Conservation (phyloP, 2,797 vertebrate species). For the Cetoscarus ocellatus region DNA sequence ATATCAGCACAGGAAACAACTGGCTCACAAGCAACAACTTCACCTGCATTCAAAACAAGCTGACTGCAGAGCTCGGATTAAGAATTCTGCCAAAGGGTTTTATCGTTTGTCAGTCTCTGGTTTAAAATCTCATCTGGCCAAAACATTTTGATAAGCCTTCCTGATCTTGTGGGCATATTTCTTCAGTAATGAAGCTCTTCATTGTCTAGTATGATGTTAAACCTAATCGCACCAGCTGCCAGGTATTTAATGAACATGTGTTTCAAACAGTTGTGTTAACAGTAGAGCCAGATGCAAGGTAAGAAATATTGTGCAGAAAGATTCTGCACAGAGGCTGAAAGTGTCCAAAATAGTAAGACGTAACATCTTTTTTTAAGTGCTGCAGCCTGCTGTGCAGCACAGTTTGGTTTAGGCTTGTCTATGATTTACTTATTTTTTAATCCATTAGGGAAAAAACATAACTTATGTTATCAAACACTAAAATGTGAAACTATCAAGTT, state of each 20-base stretch:
- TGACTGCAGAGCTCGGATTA: conserved; percentile 11
- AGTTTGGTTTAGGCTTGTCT: too few species aligned
- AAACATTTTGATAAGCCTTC: conserved; percentile 28
- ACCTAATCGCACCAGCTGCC: conserved; percentile 1
- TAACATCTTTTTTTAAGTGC: too few species aligned
- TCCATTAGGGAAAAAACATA: too few species aligned
- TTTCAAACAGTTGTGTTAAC: conserved; percentile 3
- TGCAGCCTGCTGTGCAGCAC: too few species aligned
- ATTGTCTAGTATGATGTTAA: conserved; percentile 1
- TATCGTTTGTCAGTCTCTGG: conserved; percentile 11
- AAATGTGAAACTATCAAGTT: too few species aligned
- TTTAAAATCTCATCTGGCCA: conserved; percentile 18
- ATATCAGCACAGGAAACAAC: conserved; percentile 27
- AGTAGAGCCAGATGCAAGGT: background rate
- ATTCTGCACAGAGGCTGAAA: background rate
- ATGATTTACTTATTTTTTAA: too few species aligned
- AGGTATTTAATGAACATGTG: conserved; percentile 16
- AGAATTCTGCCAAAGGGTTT: conserved; percentile 8
- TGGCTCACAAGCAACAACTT: conserved; percentile 9
- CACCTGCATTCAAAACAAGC: background rate
- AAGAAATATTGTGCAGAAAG: background rate
- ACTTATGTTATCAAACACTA: too few species aligned
- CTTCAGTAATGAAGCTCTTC: conserved; percentile 23
- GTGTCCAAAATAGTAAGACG: too few species aligned
- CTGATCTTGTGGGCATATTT: background rate